Base-by-base conservation (phyloP, 2,888 invertebrate species). In the Colletes collaris region DNA sequence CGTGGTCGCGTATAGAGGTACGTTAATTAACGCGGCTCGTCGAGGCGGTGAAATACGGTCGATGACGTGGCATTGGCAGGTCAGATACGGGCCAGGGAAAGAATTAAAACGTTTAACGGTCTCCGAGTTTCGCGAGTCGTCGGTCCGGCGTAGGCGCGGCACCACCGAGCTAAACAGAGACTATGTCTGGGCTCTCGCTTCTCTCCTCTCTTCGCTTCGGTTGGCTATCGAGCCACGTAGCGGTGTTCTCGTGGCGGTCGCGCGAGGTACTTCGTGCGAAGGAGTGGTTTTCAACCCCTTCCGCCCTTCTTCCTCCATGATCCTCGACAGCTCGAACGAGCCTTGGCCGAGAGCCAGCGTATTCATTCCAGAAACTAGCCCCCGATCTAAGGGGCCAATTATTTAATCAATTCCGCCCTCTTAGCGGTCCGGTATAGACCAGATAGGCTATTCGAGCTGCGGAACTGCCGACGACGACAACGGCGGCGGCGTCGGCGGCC, bases 401-500 rank as follows among this genome's bases (percentile, higher is more conserved):
- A 93, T 93, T 92, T 93, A 93, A 93, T 93, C 92, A 93, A 93
- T 93, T 92, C 91, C 90, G 90, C 89, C 90, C 92, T 92, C 92
- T 92, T 91, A 90, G 91, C 89, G 90, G 89, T 87, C 86, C 87
- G 86, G 74, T 76, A 84, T 79, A 78, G 82, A 76, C 70, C 76
- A 77, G 85, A 83, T 81, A 79, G 81, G 66, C 85, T 71, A 81
- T 84, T 82, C 85, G 82, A 83, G 81, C 76, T 82, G 74, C 66
- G 77, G 76, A 83, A 83, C 82, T 82, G 83, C 81, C 84, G 79
- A 81, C 81, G 84, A 86, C 78, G 85, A 83, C 86, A 82, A 66
- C 70, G 77, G 63, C 67, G 73, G 66, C 78, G 85, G 81, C 86
- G 79, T 64, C 70, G 77, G 63, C 67, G 73, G 66, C 85, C 84